Conservation (phyloP, 1,140 invertebrate genomes). For the Ericerus pela region DNA sequence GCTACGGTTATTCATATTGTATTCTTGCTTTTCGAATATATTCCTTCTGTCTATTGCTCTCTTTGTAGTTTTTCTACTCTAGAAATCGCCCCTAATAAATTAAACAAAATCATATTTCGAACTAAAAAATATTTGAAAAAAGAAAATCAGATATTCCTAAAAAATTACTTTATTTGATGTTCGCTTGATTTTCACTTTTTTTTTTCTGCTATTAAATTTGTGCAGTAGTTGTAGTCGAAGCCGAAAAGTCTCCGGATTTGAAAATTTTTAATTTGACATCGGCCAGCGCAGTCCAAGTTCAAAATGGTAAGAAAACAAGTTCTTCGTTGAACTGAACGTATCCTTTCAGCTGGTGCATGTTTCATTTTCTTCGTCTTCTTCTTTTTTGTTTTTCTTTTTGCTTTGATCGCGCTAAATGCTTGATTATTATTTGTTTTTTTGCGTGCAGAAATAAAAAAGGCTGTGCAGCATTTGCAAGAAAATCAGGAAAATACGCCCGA, state of each 20-base stretch:
- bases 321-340: background rate
- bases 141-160: no score
- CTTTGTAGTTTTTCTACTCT: no score
- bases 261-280: background rate
- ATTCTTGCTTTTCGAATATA: no score
- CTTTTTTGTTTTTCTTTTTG: background rate
- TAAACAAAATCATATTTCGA: no score
- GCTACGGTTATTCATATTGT: no score
- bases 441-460: background rate
- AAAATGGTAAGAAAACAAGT: background rate
- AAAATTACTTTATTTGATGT: no score
- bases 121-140: no score
- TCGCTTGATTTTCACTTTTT: no score
- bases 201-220: background rate
- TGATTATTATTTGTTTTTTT: background rate
- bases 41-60: no score
- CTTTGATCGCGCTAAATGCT: no score
- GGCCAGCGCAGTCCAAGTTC: background rate
- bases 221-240: background rate
- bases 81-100: no score
- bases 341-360: background rate
- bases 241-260: background rate
- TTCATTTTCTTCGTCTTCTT: background rate
- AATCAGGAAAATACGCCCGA: no score
- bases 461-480: constrained; percentile 7